These are phyloP conservation scores for Sitodiplosis mosellana DNA, from an alignment of 1,140 invertebrate species.

Conservation along the genomic window DNA sequence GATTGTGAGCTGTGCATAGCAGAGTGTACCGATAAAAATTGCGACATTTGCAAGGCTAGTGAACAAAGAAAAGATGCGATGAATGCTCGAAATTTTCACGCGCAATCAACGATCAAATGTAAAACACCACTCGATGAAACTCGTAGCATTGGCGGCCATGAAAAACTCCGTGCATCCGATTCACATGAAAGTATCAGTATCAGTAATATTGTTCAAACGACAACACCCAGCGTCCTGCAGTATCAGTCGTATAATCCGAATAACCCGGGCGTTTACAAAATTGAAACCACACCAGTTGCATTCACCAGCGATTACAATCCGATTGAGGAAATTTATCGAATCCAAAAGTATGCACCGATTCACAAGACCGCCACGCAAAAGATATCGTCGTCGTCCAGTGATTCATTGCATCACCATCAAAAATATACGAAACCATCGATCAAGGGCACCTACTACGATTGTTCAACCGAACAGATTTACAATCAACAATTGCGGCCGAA, in stretches of 20 bases:
- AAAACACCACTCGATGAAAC: constrained; percentile 7
- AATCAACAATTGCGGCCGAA: constrained; percentile 11
- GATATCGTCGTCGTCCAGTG: constrained; percentile 21
- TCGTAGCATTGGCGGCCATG: neutral
- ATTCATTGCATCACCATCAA: constrained; percentile 15
- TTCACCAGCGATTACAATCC: constrained; percentile 25
- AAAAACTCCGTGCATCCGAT: neutral
- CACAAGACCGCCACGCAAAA: constrained; percentile 9
- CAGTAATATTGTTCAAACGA: neutral
- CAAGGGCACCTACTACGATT: constrained; percentile 6
- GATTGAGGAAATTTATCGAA: constrained; percentile 7
- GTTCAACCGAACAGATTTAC: neutral
- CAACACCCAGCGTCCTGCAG: constrained; percentile 12
- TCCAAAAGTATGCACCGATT: neutral
- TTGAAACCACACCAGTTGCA: constrained; percentile 23
- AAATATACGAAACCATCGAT: neutral
- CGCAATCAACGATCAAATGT: neutral
- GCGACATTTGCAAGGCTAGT: constrained; percentile 9
- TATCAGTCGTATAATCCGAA: constrained; percentile 25
- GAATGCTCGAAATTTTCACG: constrained; percentile 6
- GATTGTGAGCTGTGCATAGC: constrained; percentile 22
- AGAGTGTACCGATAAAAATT: constrained; percentile 20
- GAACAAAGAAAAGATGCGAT: neutral
- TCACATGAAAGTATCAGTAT: constrained; percentile 1
- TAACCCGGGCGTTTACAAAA: constrained; percentile 24